A percentile compares a stretch with the other conserved stretches of the same genome.
Evolutionary conservation across 2,113 vertebrate genomes (phyloP).

Genomic region (Spilogale gracilis): DNA sequence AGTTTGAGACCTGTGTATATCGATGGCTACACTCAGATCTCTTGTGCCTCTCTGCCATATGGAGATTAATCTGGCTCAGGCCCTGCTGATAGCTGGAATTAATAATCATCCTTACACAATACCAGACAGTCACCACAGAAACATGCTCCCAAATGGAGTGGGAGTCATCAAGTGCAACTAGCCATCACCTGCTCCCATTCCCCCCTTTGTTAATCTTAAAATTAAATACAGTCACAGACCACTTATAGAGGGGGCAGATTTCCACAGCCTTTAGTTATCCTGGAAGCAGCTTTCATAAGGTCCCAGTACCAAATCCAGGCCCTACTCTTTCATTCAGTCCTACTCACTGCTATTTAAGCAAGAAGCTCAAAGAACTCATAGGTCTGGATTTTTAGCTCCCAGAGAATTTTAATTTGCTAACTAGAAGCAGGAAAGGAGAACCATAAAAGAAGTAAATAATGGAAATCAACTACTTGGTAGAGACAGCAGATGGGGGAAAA

Average conservation of each 20-base stretch:
- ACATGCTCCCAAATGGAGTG: neutral
- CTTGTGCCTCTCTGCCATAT: conserved; percentile 62
- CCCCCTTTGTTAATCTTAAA: conserved; percentile 76
- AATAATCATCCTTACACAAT: conserved; percentile 68
- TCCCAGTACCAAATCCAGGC: neutral
- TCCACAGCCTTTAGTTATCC: conserved; percentile 58
- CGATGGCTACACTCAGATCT: conserved; percentile 49
- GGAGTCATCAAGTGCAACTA: conserved; percentile 64
- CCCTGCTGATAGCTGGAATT: conserved; percentile 74
- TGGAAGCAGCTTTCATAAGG: conserved; percentile 11
- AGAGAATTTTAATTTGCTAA: conserved; percentile 46
- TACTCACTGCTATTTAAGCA: conserved; percentile 29
- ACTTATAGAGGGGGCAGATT: conserved; percentile 50
- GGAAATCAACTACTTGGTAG: conserved; percentile 3
- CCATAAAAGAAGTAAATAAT: conserved; percentile 52
- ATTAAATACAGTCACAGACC: conserved; percentile 75
- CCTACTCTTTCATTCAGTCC: neutral
- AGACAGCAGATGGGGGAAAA: neutral
- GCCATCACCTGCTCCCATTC: conserved; percentile 76
- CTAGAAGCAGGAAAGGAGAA: neutral
- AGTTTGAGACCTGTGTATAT: conserved; percentile 70
- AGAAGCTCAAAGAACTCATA: neutral
- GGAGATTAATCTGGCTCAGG: conserved; percentile 78
- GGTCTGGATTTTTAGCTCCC: conserved; percentile 20
- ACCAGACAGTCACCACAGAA: conserved; percentile 64